phyloP scores from a whole-genome alignment of 2,797 vertebrate genomes.

The Apogon hyalosoma region DNA sequence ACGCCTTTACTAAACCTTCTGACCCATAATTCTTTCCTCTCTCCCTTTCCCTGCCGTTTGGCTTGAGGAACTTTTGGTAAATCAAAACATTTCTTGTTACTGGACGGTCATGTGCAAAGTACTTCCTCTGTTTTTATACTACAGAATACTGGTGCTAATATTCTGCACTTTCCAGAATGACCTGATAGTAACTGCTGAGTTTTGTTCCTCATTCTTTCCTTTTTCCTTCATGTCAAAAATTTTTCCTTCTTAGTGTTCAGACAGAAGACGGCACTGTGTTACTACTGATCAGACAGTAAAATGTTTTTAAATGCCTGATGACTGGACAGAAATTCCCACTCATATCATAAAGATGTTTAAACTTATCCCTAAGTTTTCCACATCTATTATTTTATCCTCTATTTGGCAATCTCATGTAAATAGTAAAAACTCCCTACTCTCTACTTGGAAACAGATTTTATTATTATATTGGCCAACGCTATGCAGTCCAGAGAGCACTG shows the following conservation, averaged over 20 bases:
- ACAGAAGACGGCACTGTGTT: constrained; percentile 45
- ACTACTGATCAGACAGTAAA: too few relatives aligned
- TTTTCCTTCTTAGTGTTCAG: constrained; percentile 41
- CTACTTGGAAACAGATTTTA: too few relatives aligned
- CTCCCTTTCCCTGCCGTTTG: constrained; percentile 38
- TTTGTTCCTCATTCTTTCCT: constrained; percentile 34
- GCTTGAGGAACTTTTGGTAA: constrained; percentile 42
- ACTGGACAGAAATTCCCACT: too few relatives aligned
- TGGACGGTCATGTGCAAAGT: constrained; percentile 65
- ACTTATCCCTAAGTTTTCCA: too few relatives aligned
- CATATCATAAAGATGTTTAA: too few relatives aligned
- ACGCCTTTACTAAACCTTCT: constrained; percentile 63
- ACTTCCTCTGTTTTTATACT: constrained; percentile 13
- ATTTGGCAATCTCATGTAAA: too few relatives aligned
- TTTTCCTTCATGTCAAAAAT: constrained; percentile 32
- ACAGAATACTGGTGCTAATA: neutral
- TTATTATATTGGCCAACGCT: too few relatives aligned
- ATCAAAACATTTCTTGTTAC: constrained; percentile 54
- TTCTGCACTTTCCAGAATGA: constrained; percentile 59
- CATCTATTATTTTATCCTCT: too few relatives aligned
- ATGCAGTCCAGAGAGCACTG: too few relatives aligned
- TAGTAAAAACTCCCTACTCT: too few relatives aligned
- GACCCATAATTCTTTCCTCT: constrained; percentile 33
- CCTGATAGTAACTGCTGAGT: constrained; percentile 64
- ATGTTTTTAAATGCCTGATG: too few relatives aligned